Evolutionary conservation across 2,113 vertebrate genomes (phyloP), one percentile per base, ranked within the genome.

Genomic region (Myrmecophaga tridactyla): DNA sequence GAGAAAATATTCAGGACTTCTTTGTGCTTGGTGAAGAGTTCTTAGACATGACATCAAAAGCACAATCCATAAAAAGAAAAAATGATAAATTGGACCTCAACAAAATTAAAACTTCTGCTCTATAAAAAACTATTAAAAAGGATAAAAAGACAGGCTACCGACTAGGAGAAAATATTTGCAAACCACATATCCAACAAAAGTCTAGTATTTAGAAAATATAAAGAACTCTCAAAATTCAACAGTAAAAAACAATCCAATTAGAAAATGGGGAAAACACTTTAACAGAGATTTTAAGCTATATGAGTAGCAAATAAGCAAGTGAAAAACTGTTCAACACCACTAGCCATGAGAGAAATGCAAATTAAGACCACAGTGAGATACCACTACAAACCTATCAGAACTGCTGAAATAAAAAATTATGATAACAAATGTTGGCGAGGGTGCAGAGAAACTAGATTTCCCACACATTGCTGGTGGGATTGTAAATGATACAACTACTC

Each of bases 81-180:
- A 72, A 65, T n/a, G 11, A 76, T 25, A 84, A 72, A 77, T 25
- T 78, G 6, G 5, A 87, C 36, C 81, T 39, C 36, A 62, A 89
- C 36, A 94, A 95, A 94, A 90, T 75, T 41, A 80, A 92, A 76
- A 96, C 70, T 76, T 92, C 53, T 94, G 21, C 17, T 94, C n/a
- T 96, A 70, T 34, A 34, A 80, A 62, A 76, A 31, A 86, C 21
- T 27, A 60, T 90, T 48, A 62, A 92, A 86, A 94, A 95, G 43
- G 18, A 93, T 67, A 53, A 77, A 27, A 94, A 95, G 62, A 92
- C 21, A 86, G 93, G 56, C 31, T 88, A 48, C 36, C 75, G 8
- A 78, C 51, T 70, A 23, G 11, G 7, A 70, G 65, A 85, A 90
- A 90, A 85, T 60, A 76, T 39, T 77, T 93, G 39, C 8, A 94